phyloP scores from a whole-genome alignment of 2,888 invertebrate species.

The Rhyacophila evoluta region DNA sequence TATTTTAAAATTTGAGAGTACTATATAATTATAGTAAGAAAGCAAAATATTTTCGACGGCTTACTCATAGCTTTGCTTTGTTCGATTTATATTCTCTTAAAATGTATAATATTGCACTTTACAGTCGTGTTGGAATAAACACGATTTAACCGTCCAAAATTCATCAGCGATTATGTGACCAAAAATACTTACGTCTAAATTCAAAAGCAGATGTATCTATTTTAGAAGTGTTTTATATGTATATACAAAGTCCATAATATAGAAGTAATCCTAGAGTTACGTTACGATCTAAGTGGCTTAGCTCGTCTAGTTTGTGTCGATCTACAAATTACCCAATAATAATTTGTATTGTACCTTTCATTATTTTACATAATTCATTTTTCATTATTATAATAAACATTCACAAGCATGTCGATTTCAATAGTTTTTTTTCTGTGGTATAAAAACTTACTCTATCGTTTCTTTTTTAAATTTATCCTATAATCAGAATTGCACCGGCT shows the following conservation, averaged over 20 bases:
- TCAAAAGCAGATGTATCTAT: constrained; percentile 22
- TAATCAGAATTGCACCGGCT: constrained; percentile 23
- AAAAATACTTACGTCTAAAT: neutral
- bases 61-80: constrained; percentile 8
- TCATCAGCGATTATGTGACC: constrained; percentile 9
- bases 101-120: constrained; percentile 6
- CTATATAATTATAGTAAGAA: neutral
- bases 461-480: constrained; percentile 33
- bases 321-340: constrained; percentile 38
- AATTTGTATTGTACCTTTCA: constrained; percentile 42
- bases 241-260: constrained; percentile 41
- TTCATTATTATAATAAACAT: constrained; percentile 41
- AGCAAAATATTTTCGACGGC: neutral
- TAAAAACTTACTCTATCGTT: constrained; percentile 45
- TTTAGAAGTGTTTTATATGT: constrained; percentile 30
- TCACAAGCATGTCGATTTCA: constrained; percentile 44
- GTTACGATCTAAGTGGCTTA: constrained; percentile 40
- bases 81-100: neutral
- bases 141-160: neutral
- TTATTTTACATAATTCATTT: constrained; percentile 38
- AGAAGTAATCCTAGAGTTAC: constrained; percentile 32
- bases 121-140: neutral
- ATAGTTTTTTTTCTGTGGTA: constrained; percentile 35
- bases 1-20: constrained; percentile 3
- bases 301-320: constrained; percentile 42